Percentiles rank a stretch among this genome's conserved stretches.
Evolutionary conservation across 2,888 invertebrate species (phyloP).

Genomic region (Acrobasis repandana): DNA sequence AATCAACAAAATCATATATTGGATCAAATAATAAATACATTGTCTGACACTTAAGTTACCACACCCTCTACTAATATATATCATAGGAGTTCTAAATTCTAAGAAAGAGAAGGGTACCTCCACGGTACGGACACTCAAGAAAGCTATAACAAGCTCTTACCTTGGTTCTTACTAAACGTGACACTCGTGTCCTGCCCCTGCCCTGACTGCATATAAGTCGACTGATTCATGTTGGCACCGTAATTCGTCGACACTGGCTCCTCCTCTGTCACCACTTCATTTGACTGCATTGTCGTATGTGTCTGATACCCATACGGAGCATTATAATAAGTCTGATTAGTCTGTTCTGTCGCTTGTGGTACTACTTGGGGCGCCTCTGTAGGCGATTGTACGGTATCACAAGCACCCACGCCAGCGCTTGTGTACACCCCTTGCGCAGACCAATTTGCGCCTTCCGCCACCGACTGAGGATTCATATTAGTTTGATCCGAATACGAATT

Average conservation of each 20-base stretch:
- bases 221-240: conserved; percentile 60
- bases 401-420: conserved; percentile 75
- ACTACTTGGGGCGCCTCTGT: conserved; percentile 57
- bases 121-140: conserved; percentile 14
- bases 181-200: conserved; percentile 56
- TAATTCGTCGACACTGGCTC: conserved; percentile 57
- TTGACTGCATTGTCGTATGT: conserved; percentile 52
- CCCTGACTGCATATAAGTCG: conserved; percentile 69
- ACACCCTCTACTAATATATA: neutral
- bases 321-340: conserved; percentile 69
- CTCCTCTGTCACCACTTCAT: conserved; percentile 46
- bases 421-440: conserved; percentile 68
- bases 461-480: conserved; percentile 47
- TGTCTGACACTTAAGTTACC: too few relatives aligned
- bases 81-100: neutral
- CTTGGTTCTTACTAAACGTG: conserved; percentile 64
- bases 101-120: neutral
- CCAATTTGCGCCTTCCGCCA: conserved; percentile 53
- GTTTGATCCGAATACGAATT: conserved; percentile 56
- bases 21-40: too few relatives aligned
- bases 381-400: conserved; percentile 74
- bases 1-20: too few relatives aligned
- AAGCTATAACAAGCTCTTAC: conserved; percentile 53
- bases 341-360: conserved; percentile 40
- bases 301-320: conserved; percentile 74